Base-by-base conservation (phyloP, 2,888 invertebrate genomes). In the Arctia plantaginis region DNA sequence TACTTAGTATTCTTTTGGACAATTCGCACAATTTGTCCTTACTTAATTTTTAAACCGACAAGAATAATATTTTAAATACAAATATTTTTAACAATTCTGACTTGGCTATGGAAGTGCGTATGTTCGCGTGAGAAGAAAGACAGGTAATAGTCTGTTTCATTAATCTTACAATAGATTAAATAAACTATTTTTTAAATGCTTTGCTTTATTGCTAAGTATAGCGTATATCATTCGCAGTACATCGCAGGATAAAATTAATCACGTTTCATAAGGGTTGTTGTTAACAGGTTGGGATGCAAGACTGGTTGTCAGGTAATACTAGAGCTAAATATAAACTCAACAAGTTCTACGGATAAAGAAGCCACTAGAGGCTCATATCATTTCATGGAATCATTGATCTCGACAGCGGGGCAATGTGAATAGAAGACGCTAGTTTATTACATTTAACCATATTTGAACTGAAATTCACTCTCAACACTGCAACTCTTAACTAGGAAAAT, bases 281-380 rank as follows among this genome's bases (percentile, higher is more conserved):
- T 85, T 86, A 86, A 87, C 87, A 85, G 82, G 83, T 86, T 85
- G 78, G 87, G 87, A 88, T 82, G 80, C 84, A 74, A 85, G 87
- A 88, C 90, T 84, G 88, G 90, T 90, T 86, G 89, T 82, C 89
- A 88, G 89, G 88, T 88, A 88, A 82, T 80, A 76, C 86, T 82
- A 84, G 78, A 71, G 87, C 87, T 91, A 90, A 89, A 92, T 89
- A 91, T 91, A 92, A 88, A 85, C 87, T 84, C 84, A 88, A 87
- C 88, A 77, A 87, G 86, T 86, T 75, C 76, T 78, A 78, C 77
- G 74, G 71, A 76, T 76, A 85, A 84, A 79, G 80, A 77, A 47
- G 65, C 69, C 68, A 79, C 76, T 73, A 73, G 59, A 74, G 69
- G 73, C 80, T 75, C 73, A 74, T 77, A 74, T 80, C 78, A 83